Evolutionary conservation across 2,888 invertebrate genomes (phyloP).

Genomic region (Sminthurides aquaticus): DNA sequence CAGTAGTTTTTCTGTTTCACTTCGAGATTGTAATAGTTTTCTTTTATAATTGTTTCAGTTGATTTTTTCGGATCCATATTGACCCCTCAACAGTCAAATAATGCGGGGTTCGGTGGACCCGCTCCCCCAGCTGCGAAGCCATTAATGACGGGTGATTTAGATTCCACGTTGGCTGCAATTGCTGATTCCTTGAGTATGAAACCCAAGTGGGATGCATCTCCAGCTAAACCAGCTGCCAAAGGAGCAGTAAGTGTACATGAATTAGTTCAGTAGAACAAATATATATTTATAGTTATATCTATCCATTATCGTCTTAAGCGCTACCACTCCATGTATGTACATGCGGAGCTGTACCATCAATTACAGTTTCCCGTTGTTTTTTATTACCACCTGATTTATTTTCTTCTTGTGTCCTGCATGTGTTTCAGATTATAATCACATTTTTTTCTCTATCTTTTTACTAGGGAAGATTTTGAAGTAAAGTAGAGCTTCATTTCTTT

Average conservation of each 20-base stretch:
- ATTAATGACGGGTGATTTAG: slow-evolving; percentile 84
- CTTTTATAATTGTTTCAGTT: slow-evolving; percentile 49
- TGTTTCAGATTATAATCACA: not conserved
- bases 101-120: slow-evolving; percentile 44
- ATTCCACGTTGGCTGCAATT: slow-evolving; percentile 83
- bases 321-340: not conserved
- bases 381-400: slow-evolving; percentile 1
- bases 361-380: not conserved
- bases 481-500: slow-evolving; percentile 5
- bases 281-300: no score
- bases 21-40: not conserved
- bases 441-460: slow-evolving; percentile 3
- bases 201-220: slow-evolving; percentile 41
- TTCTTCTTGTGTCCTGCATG: not conserved
- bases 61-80: slow-evolving; percentile 67
- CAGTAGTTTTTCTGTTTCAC: no score
- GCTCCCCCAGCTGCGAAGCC: slow-evolving; percentile 52
- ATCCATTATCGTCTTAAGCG: not conserved
- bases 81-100: slow-evolving; percentile 52
- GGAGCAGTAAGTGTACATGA: slow-evolving; percentile 30
- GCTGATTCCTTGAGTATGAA: slow-evolving; percentile 88
- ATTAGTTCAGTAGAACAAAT: not conserved
- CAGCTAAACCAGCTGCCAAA: slow-evolving; percentile 39
- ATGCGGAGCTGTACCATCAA: not conserved
- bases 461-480: slow-evolving; percentile 25